These are phyloP conservation scores for Anniella stebbinsi DNA, from an alignment of 2,797 vertebrate genomes.

Conservation along the genomic window DNA sequence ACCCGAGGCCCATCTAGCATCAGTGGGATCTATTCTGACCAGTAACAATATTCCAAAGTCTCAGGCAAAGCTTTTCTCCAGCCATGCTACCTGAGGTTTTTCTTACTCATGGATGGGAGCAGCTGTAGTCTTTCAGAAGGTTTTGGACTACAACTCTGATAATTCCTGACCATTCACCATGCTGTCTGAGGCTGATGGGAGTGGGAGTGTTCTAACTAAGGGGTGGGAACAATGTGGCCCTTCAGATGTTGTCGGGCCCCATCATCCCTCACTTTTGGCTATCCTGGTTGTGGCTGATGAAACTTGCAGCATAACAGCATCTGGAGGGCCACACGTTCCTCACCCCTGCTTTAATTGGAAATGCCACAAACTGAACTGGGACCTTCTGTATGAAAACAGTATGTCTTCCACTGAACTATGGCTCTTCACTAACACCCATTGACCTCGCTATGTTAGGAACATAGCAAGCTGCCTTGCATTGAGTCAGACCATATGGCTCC, in stretches of 20 bases:
- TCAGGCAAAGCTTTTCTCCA: not conserved
- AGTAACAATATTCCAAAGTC: not conserved
- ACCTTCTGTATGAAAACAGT: not conserved
- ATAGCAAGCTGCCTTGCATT: no score
- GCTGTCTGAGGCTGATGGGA: not conserved
- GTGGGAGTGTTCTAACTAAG: no score
- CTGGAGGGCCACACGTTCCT: not conserved
- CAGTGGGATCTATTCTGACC: not conserved
- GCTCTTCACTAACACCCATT: not conserved
- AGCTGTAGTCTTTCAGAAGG: not conserved
- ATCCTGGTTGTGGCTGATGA: not conserved
- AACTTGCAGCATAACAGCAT: not conserved
- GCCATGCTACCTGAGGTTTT: not conserved
- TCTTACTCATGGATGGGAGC: not conserved
- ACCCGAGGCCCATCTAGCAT: not conserved
- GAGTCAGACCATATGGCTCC: no score
- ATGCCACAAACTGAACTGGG: not conserved
- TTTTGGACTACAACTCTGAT: not conserved
- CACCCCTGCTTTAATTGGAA: not conserved
- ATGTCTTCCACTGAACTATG: not conserved
- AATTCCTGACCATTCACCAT: not conserved
- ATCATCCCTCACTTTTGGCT: not conserved
- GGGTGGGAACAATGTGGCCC: not conserved
- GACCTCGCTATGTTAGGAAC: not conserved
- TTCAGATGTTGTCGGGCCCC: not conserved